Evolutionary conservation across 2,888 invertebrate species (phyloP), one percentile per base, ranked within the genome.

Genomic region (Trissoscelio sp.): DNA sequence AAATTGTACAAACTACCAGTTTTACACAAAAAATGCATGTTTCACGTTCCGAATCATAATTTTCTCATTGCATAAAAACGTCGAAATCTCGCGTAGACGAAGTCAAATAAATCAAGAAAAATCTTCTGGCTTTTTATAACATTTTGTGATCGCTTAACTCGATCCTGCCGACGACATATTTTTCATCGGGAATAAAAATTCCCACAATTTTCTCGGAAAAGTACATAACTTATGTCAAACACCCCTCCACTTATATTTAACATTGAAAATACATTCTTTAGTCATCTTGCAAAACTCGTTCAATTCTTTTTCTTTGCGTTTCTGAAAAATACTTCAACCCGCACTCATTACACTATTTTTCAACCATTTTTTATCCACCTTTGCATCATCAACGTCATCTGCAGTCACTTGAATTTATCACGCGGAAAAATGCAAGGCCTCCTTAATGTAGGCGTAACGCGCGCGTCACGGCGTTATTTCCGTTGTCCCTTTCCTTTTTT

Each of bases 391-490:
- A 18, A 20, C 67, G 60, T 77, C 60, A 69, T 77, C 53, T 11
- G 58, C 58, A 75, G 58, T 70, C 78, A 28, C 62, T 37, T 42
- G 64, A 70, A 24, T 64, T 72, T 72, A 70, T 64, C 70, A 48
- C 42, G 53, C 57, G 78, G 64, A 64, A 78, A 78, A 70, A 70
- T 66, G 70, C 64, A 57, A 70, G 70, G 62, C 44, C 70, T 78
- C 44, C 46, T 46, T 42, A 18, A 22, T 48, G 78, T 78, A 70
- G 78, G 78, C 64, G 70, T 60, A 53, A 73, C 24, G 48, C 78
- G 67, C 58, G 58, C 78, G 62, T 77, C 77, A 70, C 28, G 28
- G 37, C 69, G 46, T 62, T 77, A 69, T 77, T 77, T 60, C 77
- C 77, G 69, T 46, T 70, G 57, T 58, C 16, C 28, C 55, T 18